Evolutionary conservation across 37 sponge, comb jelly and placozoan genomes (phyloP), one percentile per base, ranked within the genome.

Genomic region (Aplysina aerophoba): DNA sequence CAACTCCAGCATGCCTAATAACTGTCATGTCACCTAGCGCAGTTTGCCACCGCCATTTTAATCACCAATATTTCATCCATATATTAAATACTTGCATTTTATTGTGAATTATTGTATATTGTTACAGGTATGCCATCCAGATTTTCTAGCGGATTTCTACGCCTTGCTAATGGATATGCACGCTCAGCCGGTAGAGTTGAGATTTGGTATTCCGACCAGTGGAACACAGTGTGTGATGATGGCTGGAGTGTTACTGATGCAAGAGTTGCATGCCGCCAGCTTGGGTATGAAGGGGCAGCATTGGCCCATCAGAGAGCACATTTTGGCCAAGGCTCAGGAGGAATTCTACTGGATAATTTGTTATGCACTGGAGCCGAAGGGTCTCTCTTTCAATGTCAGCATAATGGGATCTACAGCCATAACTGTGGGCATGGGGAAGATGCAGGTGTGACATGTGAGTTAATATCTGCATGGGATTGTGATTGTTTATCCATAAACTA

Each of bases 221-320:
- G 27, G 27, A 37, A 37, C 33, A 71, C 72, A 28, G 33, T 71
- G 3, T 71, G 72, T 71, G 72, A 71, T 71, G 72, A 71, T 71
- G 27, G 13, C 20, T 71, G 72, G 72, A 37, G 36, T 15, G 1
- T 71, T 30, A 20, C 31, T 37, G 72, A 71, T 24, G 72, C 72
- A 37, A 27, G 27, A 28, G 72, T 71, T 20, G 72, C 31, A 30
- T 71, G 72, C 30, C 31, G 72, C 13, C 72, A 71, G 5, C 72
- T 71, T 19, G 72, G 72, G 4, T 71, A 37, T 27, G 36, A 24
- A 28, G 72, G 72, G 27, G 72, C 72, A 71, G 36, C 36, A 71
- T 37, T 34, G 36, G 72, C 72, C 36, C 36, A 71, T 28, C 36
- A 37, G 31, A 37, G 36, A 25, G 72, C 72, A 8, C 27, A 71